A percentile compares a stretch with the other conserved stretches of the same genome.
phyloP scores from a whole-genome alignment of 2,888 invertebrate species.

The Orthosia gothica region DNA sequence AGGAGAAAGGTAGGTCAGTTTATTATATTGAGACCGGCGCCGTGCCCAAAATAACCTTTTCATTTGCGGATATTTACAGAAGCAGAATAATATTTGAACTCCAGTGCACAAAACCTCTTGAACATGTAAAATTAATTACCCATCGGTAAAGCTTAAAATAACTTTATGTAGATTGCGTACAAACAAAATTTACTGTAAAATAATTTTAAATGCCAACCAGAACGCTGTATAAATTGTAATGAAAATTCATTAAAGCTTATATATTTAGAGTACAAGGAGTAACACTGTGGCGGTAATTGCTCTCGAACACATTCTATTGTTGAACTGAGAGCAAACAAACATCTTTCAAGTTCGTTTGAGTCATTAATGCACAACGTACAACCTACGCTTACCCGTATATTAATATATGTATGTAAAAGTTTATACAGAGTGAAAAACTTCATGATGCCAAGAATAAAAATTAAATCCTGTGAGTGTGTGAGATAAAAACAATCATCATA shows the following conservation, averaged over 20 bases:
- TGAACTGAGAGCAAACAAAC: conserved; percentile 48
- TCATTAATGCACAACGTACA: conserved; percentile 37
- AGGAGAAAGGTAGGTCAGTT: not conserved
- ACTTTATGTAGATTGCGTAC: conserved; percentile 45
- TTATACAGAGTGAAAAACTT: conserved; percentile 5
- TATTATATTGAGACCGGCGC: not conserved
- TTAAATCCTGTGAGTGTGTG: not conserved
- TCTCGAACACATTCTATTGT: conserved; percentile 55
- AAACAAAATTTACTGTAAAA: conserved; percentile 47
- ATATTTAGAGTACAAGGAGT: conserved; percentile 56
- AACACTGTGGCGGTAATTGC: conserved; percentile 59
- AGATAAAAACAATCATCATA: not conserved
- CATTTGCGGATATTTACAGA: conserved; percentile 34
- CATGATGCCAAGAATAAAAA: not conserved
- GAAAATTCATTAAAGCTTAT: conserved; percentile 59
- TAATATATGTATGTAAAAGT: not conserved
- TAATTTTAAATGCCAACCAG: conserved; percentile 56
- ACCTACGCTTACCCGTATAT: not conserved
- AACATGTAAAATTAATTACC: conserved; percentile 45
- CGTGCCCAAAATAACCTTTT: conserved; percentile 30
- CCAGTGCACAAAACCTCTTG: conserved; percentile 37
- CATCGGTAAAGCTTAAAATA: conserved; percentile 44
- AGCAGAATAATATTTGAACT: conserved; percentile 31
- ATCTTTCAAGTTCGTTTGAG: conserved; percentile 37
- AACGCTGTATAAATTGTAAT: conserved; percentile 57